Conservation (phyloP, 2,888 invertebrate genomes). For the Aphodius granarius region DNA sequence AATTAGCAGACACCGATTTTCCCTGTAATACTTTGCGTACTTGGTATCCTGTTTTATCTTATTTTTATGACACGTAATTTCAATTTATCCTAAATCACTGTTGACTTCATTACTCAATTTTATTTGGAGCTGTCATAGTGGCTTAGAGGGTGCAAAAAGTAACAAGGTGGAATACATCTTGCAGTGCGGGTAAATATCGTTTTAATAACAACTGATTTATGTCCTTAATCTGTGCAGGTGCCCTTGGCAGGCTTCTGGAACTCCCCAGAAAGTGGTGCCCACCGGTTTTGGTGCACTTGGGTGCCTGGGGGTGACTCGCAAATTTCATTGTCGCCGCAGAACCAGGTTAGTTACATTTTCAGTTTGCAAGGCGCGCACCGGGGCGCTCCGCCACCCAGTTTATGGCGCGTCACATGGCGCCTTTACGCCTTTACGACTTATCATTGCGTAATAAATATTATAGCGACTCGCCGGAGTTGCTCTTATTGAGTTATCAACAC, state of each 20-base stretch:
- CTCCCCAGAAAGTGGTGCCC: not conserved
- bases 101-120: not conserved
- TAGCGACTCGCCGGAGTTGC: not conserved
- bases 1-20: too few species aligned
- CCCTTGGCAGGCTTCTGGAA: slow-evolving; percentile 36
- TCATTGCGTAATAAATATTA: not conserved
- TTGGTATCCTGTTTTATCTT: too few species aligned
- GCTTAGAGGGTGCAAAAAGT: not conserved
- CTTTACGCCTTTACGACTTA: not conserved
- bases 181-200: slow-evolving; percentile 35
- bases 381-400: not conserved
- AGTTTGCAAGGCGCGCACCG: not conserved
- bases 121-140: not conserved
- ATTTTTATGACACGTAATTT: too few species aligned
- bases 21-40: too few species aligned
- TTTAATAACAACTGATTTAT: slow-evolving; percentile 47
- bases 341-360: not conserved
- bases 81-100: not conserved
- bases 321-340: not conserved
- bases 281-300: not conserved
- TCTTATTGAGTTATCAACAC: not conserved
- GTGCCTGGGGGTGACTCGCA: not conserved
- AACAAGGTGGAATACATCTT: slow-evolving; percentile 16
- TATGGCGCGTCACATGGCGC: not conserved
- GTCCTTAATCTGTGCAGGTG: slow-evolving; percentile 44